Evolutionary conservation across 2,113 vertebrate genomes (phyloP).

Genomic region (Thalassarche chlororhynchos): DNA sequence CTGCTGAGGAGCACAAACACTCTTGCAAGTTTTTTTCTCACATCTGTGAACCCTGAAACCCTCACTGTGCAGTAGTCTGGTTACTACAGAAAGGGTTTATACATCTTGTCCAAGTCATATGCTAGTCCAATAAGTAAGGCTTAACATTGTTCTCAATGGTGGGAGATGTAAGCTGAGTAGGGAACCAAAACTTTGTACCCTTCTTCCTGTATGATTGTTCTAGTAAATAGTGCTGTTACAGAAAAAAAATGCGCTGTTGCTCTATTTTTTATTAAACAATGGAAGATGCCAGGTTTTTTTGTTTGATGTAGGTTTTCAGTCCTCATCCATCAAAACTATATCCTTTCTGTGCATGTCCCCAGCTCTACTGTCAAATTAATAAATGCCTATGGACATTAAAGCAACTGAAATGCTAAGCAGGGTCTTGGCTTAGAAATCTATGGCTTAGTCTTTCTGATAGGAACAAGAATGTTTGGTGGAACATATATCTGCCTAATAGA

Average conservation of each 20-base stretch:
- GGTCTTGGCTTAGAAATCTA: neutral
- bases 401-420: neutral
- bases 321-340: neutral
- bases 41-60: neutral
- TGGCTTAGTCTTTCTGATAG: neutral
- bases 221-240: neutral
- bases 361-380: neutral
- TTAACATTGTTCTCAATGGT: neutral
- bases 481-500: neutral
- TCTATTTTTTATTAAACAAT: neutral
- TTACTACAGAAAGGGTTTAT: neutral
- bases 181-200: neutral
- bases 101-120: neutral
- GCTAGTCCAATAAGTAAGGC: neutral
- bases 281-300: neutral
- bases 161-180: neutral
- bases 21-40: neutral
- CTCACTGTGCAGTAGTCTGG: neutral
- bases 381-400: neutral
- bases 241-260: fast-evolving
- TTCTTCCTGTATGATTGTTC: neutral
- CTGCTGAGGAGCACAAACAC: neutral
- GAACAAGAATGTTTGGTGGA: neutral
- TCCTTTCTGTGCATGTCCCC: neutral
- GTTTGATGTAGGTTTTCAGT: neutral